Evolutionary conservation across 2,888 invertebrate genomes (phyloP), one percentile per base, ranked within the genome.

Genomic region (Cerastis leucographa): DNA sequence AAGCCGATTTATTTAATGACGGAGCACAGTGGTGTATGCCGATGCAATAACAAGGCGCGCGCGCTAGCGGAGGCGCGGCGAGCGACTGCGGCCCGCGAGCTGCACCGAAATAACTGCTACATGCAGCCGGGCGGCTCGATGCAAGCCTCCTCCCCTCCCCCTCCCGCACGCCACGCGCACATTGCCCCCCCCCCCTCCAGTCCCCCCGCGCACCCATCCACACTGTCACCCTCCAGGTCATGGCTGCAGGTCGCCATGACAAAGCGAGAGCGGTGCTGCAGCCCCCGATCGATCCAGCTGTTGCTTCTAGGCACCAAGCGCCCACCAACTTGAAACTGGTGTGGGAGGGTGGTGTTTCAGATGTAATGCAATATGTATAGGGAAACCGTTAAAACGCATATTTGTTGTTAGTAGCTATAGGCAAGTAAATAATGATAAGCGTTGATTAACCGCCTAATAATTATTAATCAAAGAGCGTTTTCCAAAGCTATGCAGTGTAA

Each of bases 101-200:
- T 96, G 96, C 96, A 96, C 96, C 94, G 95, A 96, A 96, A 96
- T 96, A 96, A 95, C 95, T 95, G 96, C 95, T 95, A 93, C 90
- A 71, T 96, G 96, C 95, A 96, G 92, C 95, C 96, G 91, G 95
- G 96, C 94, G 94, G 95, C 91, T 94, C 93, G 94, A 94, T 96
- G 96, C 96, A 96, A 91, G 90, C 92, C 92, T 88, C 89, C 86
- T 88, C 89, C 82, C 89, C 82, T 80, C 87, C 85, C 83, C 77
- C 72, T 35, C 59, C 66, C 56, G 70, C 74, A 56, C 70, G 19
- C 29, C 83, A 11, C 83, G 65, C 84, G 71, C 84, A 86, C 75
- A 81, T 75, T 11, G 44, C 79, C 65, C 87, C 79, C 88, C 66
- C 2, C 65, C 87, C 79, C 88, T 61, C 2, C 35, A 35, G 35